Evolutionary conservation across 2,113 vertebrate species (phyloP), one percentile per base, ranked within the genome.

Genomic region (Microcebus griseorufus): DNA sequence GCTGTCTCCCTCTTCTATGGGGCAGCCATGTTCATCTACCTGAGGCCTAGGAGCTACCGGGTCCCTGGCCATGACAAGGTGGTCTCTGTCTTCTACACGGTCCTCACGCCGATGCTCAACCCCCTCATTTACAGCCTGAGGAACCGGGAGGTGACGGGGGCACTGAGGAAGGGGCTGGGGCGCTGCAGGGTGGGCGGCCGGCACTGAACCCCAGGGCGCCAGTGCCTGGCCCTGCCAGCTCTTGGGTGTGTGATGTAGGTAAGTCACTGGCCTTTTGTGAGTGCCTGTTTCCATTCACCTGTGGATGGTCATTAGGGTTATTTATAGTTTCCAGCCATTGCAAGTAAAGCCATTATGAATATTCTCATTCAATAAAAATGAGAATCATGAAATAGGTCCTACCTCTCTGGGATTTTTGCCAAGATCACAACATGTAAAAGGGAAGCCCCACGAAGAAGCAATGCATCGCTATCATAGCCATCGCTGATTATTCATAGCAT

Each of bases 91-190:
- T 97, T 97, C 88, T 97, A 97, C 20, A 97, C 91, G 0, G 94
- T 97, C 42, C 88, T 98, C n/a, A 97, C 95, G 3, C 95, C 97
- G 4, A 97, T 81, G 92, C 84, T 97, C 22, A 96, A 97, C 37
- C 93, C 92, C 17, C 92, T 97, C 70, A 97, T 97, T 93, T 97
- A 97, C n/a, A 97, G 96, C 92, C 79, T 97, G 81, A 97, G 97
- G 76, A 97, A 97, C 87, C 29, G 3, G 16, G 97, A 97, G 1
- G 96, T 97, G 64, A 88, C 93, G 32, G 90, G 76, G 39, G 87
- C 96, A n/a, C 55, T 97, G 58, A 94, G 88, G 53, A 96, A 93
- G 23, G 58, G 37, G 58, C 42, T 96, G 65, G 45, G 45, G 11
- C 3, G 0, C 25, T 89, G 84, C 23, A 90, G 53, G 34, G 17